A percentile compares a stretch with the other conserved stretches of the same genome.
Conservation (phyloP, 2,888 invertebrate species). For the Nomada hirtipes region DNA sequence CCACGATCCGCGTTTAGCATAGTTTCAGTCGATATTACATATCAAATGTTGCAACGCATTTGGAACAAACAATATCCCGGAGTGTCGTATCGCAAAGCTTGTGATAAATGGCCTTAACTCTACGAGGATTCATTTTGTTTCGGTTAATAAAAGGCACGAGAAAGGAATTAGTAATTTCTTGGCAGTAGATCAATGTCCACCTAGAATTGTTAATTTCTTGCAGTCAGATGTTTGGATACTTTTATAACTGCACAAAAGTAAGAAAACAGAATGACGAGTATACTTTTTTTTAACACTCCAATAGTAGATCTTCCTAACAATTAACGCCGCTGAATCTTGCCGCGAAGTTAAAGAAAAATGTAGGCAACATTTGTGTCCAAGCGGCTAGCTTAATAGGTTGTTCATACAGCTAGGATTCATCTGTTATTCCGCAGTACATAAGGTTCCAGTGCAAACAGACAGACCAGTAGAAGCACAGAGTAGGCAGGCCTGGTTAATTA, state of each 20-base stretch:
- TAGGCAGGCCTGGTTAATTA: conserved; percentile 82
- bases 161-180: too few species aligned
- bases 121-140: background rate
- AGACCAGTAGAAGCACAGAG: conserved; percentile 64
- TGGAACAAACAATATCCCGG: conserved; percentile 36
- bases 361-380: conserved; percentile 26
- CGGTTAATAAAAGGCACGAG: too few species aligned
- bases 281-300: too few species aligned
- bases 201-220: too few species aligned
- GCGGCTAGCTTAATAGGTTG: conserved; percentile 55
- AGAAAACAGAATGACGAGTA: too few species aligned
- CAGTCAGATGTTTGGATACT: too few species aligned
- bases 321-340: too few species aligned
- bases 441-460: conserved; percentile 80
- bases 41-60: conserved; percentile 50
- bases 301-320: too few species aligned
- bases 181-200: too few species aligned
- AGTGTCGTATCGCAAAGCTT: background rate
- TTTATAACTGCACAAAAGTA: too few species aligned
- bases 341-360: conserved; percentile 2
- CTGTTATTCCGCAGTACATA: conserved; percentile 78
- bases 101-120: background rate
- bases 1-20: conserved; percentile 66
- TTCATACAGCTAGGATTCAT: conserved; percentile 72
- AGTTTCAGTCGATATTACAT: conserved; percentile 61